phyloP scores from a whole-genome alignment of 1,140 invertebrate genomes.

The Acyrthosiphon pisum region DNA sequence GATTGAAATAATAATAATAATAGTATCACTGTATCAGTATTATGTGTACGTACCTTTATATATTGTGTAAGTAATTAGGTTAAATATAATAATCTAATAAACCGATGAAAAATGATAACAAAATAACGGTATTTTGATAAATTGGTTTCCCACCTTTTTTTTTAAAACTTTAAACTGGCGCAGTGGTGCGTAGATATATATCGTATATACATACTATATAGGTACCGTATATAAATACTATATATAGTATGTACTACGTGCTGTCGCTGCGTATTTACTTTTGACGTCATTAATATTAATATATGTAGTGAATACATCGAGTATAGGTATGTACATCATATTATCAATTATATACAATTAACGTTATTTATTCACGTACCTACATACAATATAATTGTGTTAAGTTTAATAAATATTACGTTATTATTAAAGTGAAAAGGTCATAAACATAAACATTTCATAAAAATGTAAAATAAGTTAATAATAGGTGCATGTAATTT shows the following conservation, averaged over 20 bases:
- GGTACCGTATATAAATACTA: too few relatives aligned
- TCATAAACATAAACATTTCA: too few relatives aligned
- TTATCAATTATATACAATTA: not conserved
- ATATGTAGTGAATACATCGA: not conserved
- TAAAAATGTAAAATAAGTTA: not conserved
- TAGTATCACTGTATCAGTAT: not conserved
- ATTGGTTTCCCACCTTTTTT: not conserved
- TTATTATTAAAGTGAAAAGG: not conserved
- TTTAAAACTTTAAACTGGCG: not conserved
- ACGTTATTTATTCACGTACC: not conserved
- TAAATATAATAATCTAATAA: conserved; percentile 10
- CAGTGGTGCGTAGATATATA: not conserved
- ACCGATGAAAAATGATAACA: not conserved
- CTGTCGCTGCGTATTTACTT: not conserved
- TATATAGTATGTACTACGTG: not conserved
- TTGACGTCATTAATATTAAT: conserved; percentile 9
- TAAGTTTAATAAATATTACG: not conserved
- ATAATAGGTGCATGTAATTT: not conserved
- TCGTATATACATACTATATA: too few relatives aligned
- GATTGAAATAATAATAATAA: not conserved
- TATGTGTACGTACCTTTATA: not conserved
- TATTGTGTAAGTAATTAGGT: not conserved
- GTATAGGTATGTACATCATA: not conserved
- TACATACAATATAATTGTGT: not conserved
- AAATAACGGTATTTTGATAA: not conserved